These are phyloP conservation scores for Tetranychus truncatus DNA, from an alignment of 2,888 invertebrate species.

Conservation along the genomic window DNA sequence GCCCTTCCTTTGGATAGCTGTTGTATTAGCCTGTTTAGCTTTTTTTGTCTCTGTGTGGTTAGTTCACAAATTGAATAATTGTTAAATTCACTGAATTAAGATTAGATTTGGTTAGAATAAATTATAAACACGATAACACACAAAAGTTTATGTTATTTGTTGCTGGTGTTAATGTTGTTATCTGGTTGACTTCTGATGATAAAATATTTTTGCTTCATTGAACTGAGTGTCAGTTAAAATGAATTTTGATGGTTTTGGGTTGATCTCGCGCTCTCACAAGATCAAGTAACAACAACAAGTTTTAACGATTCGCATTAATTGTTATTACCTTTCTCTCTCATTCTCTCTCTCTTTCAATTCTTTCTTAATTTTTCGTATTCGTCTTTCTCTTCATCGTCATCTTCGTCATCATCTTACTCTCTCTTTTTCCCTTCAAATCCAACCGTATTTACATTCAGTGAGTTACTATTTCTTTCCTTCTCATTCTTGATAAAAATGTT, in stretches of 20 bases:
- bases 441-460: too few species aligned
- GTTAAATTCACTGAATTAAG: neutral
- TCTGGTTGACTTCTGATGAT: neutral
- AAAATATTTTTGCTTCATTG: neutral
- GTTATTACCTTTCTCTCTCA: constrained; percentile 3
- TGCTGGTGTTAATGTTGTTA: neutral
- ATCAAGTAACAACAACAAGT: neutral
- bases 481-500: too few species aligned
- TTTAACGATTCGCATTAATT: neutral
- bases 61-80: neutral
- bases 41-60: too few species aligned
- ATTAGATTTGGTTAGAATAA: neutral
- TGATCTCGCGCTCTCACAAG: neutral
- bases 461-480: too few species aligned
- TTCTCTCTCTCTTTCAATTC: neutral
- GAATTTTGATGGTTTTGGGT: neutral
- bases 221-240: neutral
- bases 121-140: neutral
- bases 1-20: too few species aligned
- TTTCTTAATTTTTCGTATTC: neutral
- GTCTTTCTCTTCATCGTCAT: constrained; percentile 1
- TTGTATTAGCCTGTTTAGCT: too few species aligned
- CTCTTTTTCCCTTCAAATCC: too few species aligned
- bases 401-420: neutral
- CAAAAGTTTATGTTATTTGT: neutral